phyloP scores from a whole-genome alignment of 2,113 vertebrate genomes.

The Mugil cephalus region DNA sequence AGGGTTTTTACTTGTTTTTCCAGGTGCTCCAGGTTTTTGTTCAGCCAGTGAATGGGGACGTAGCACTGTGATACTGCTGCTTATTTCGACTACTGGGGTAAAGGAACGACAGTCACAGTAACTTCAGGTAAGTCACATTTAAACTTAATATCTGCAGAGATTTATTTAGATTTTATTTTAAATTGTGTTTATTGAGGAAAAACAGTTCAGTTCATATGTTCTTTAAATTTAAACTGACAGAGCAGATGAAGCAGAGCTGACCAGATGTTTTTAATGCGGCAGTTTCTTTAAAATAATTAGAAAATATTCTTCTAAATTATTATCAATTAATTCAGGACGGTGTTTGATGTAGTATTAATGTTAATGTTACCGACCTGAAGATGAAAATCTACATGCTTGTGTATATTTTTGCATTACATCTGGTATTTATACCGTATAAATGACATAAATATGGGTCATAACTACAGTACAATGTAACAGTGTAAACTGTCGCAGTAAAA shows the following conservation, averaged over 20 bases:
- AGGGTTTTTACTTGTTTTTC: not conserved
- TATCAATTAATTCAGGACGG: not conserved
- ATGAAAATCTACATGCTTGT: not conserved
- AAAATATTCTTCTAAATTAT: not conserved
- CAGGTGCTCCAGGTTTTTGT: slow-evolving; percentile 19
- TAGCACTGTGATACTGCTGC: slow-evolving; percentile 35
- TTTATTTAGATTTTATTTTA: not conserved
- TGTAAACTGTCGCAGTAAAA: too few relatives aligned
- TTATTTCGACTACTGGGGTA: slow-evolving; percentile 27
- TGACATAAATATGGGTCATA: too few relatives aligned
- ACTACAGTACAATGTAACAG: too few relatives aligned
- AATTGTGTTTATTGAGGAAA: too few relatives aligned
- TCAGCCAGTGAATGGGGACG: slow-evolving; percentile 18
- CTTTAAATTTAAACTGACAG: not conserved
- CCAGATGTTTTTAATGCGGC: not conserved
- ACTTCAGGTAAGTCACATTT: slow-evolving; percentile 40
- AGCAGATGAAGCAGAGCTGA: too few relatives aligned
- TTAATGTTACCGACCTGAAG: not conserved
- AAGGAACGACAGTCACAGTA: slow-evolving; percentile 33
- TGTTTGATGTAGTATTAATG: not conserved
- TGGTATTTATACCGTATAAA: too few relatives aligned
- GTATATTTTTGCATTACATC: too few relatives aligned
- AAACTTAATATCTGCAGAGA: not conserved
- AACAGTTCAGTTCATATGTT: not conserved
- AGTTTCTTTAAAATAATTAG: not conserved